phyloP scores from a whole-genome alignment of 2,797 vertebrate genomes.

The Cirrhinus molitorella region DNA sequence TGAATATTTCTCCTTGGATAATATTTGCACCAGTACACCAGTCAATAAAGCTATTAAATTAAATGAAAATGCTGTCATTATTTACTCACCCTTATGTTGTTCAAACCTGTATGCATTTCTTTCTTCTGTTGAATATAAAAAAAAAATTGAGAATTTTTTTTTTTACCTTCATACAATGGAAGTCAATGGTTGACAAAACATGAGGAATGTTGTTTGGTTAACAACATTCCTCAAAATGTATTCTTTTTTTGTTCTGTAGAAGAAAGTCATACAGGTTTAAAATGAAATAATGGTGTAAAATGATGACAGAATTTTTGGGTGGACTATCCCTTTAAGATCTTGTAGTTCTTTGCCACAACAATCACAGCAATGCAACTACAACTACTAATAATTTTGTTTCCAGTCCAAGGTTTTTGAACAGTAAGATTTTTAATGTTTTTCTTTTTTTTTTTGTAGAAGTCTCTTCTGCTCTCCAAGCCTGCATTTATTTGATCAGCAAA shows the following conservation, averaged over 20 bases:
- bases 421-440: too few species aligned
- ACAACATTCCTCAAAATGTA: background rate
- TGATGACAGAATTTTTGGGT: background rate
- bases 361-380: background rate
- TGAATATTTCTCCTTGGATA: background rate
- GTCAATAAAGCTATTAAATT: background rate
- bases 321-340: too few species aligned
- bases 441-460: too few species aligned
- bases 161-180: too few species aligned
- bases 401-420: too few species aligned
- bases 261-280: too few species aligned
- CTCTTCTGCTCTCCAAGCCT: too few species aligned
- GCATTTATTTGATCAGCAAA: too few species aligned
- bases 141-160: too few species aligned
- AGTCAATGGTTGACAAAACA: background rate
- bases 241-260: background rate
- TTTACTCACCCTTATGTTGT: background rate
- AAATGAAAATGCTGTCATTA: background rate
- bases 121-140: background rate
- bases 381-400: background rate
- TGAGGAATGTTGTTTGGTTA: background rate
- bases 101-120: conserved; percentile 6
- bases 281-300: background rate
- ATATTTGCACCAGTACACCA: background rate
- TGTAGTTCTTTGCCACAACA: background rate